Conservation (phyloP, 2,888 invertebrate species). For the Cephus spinipes region DNA sequence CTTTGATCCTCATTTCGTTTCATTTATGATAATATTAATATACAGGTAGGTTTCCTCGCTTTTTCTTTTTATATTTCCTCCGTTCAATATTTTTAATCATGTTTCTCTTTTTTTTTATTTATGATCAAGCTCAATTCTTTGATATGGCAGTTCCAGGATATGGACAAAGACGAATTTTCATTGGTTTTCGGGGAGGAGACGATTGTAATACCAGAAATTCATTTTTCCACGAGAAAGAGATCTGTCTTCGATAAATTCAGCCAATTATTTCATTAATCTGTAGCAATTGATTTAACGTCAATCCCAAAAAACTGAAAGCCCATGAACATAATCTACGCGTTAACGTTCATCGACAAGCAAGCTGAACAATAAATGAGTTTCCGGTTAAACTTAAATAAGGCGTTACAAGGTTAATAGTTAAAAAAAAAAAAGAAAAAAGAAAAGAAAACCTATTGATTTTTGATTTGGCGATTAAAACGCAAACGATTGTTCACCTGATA, state of each 20-base stretch:
- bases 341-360: slow-evolving; percentile 57
- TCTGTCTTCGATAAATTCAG: neutral
- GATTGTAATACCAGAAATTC: neutral
- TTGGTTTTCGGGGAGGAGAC: neutral
- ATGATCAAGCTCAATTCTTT: slow-evolving; percentile 66
- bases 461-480: slow-evolving; percentile 17
- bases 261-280: neutral
- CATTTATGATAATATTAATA: slow-evolving; percentile 62
- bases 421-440: slow-evolving; percentile 18
- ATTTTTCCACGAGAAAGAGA: neutral
- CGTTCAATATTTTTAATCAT: slow-evolving; percentile 46
- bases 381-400: slow-evolving; percentile 22
- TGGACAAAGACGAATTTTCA: slow-evolving; percentile 65
- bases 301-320: neutral
- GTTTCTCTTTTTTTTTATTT: slow-evolving; percentile 39
- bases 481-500: slow-evolving; percentile 24
- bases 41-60: slow-evolving; percentile 61
- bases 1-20: slow-evolving; percentile 66
- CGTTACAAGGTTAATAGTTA: slow-evolving; percentile 12
- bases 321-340: slow-evolving; percentile 46
- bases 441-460: slow-evolving; percentile 17
- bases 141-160: slow-evolving; percentile 80
- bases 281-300: neutral
- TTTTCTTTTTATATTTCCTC: slow-evolving; percentile 39
- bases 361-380: slow-evolving; percentile 22